These are phyloP conservation scores for Smittia aterrima DNA, from an alignment of 2,888 invertebrate genomes.

Conservation along the genomic window DNA sequence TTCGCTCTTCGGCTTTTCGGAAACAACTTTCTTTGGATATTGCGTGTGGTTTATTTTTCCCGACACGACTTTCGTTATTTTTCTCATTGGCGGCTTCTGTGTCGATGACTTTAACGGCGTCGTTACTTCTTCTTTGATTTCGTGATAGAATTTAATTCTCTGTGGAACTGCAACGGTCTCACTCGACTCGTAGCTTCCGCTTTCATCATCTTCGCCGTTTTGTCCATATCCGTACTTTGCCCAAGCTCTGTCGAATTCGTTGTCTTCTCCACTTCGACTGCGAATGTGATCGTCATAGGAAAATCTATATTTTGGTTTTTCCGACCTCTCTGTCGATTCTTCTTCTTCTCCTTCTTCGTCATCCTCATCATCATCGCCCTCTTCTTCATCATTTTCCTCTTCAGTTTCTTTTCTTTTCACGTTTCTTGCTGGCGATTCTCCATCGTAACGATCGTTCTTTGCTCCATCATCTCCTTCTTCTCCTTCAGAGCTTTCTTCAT, in stretches of 20 bases:
- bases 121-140: constrained; percentile 21
- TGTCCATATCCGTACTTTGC: constrained; percentile 15
- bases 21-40: not conserved
- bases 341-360: not conserved
- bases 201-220: not conserved
- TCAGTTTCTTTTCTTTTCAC: constrained; percentile 1
- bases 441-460: not conserved
- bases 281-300: not conserved
- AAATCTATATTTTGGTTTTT: constrained; percentile 7
- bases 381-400: constrained; percentile 15
- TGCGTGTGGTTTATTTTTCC: not conserved
- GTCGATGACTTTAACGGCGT: not conserved
- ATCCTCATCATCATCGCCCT: not conserved
- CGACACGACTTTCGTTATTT: not conserved
- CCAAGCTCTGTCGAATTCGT: constrained; percentile 34
- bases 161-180: constrained; percentile 13
- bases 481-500: constrained; percentile 20
- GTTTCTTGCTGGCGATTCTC: not conserved
- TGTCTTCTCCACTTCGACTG: not conserved
- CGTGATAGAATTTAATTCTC: constrained; percentile 18
- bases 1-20: not conserved
- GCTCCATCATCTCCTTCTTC: constrained; percentile 22
- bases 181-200: constrained; percentile 31
- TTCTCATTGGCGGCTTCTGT: not conserved
- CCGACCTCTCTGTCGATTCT: not conserved